phyloP scores from a whole-genome alignment of 53 echinoderm and acorn worm genomes.

The Actinopyga echinites region DNA sequence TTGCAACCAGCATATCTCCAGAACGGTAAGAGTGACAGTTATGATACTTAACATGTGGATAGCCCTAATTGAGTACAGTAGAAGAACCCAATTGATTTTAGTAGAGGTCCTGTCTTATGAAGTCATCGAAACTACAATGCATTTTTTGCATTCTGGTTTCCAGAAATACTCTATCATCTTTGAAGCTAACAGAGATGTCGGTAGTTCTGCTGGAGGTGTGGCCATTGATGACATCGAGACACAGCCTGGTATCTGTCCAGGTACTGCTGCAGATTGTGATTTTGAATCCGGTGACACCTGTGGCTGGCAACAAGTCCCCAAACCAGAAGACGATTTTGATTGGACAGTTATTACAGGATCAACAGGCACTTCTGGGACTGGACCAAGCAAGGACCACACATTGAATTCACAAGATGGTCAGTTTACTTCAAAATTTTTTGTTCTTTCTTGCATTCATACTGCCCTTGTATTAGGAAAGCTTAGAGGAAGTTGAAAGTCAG shows the following conservation, averaged over 20 bases:
- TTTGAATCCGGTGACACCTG: constrained; percentile 67
- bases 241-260: constrained; percentile 17
- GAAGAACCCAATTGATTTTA: too few species aligned
- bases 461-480: too few species aligned
- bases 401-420: constrained; percentile 13
- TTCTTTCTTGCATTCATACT: too few species aligned
- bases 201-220: neutral
- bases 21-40: too few species aligned
- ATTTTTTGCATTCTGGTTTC: too few species aligned
- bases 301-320: constrained; percentile 45
- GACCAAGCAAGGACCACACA: constrained; percentile 64
- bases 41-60: too few species aligned
- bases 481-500: too few species aligned
- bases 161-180: constrained; percentile 27
- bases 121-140: too few species aligned
- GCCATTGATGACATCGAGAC: constrained; percentile 28
- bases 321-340: constrained; percentile 46
- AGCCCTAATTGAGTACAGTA: too few species aligned
- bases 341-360: constrained; percentile 50
- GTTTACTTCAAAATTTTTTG: too few species aligned
- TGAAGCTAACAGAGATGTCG: constrained; percentile 3
- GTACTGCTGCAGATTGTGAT: constrained; percentile 72
- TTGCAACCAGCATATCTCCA: too few species aligned
- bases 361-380: constrained; percentile 42
- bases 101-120: too few species aligned